phyloP scores from a whole-genome alignment of 1,140 invertebrate species.

The Myzus persicae region DNA sequence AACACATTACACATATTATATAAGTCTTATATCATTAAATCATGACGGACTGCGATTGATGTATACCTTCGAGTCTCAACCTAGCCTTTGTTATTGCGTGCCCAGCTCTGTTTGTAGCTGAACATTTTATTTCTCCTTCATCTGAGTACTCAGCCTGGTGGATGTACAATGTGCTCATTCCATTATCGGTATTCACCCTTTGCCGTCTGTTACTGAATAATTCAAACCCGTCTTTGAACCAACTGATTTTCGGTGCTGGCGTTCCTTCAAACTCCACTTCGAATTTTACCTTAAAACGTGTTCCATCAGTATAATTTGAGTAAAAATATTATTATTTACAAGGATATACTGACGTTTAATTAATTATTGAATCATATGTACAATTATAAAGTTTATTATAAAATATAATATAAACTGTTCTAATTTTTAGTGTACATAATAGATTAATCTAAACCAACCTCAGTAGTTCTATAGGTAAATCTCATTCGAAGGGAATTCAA shows the following conservation, averaged over 20 bases:
- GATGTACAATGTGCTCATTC: slow-evolving; percentile 81
- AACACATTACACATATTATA: too few species aligned
- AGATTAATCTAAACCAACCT: too few species aligned
- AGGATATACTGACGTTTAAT: neutral
- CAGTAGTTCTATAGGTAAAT: too few species aligned
- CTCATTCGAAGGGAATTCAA: neutral
- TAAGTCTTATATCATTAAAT: neutral
- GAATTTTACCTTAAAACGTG: slow-evolving; percentile 73
- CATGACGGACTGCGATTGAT: neutral
- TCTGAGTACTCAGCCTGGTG: slow-evolving; percentile 80
- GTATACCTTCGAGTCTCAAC: slow-evolving; percentile 75
- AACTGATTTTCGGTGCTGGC: slow-evolving; percentile 86
- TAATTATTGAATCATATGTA: neutral
- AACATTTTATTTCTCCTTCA: slow-evolving; percentile 88
- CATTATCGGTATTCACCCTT: slow-evolving; percentile 78
- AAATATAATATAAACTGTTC: too few species aligned
- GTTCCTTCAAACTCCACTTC: slow-evolving; percentile 81
- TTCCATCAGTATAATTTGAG: neutral
- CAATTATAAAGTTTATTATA: neutral
- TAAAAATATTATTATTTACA: neutral
- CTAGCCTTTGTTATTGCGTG: slow-evolving; percentile 77
- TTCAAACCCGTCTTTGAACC: slow-evolving; percentile 90
- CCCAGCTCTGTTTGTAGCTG: slow-evolving; percentile 83
- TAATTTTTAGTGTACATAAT: too few species aligned
- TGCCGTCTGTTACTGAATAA: slow-evolving; percentile 83